Evolutionary conservation across 2,888 invertebrate species (phyloP).

Genomic region (Sericinus montela): DNA sequence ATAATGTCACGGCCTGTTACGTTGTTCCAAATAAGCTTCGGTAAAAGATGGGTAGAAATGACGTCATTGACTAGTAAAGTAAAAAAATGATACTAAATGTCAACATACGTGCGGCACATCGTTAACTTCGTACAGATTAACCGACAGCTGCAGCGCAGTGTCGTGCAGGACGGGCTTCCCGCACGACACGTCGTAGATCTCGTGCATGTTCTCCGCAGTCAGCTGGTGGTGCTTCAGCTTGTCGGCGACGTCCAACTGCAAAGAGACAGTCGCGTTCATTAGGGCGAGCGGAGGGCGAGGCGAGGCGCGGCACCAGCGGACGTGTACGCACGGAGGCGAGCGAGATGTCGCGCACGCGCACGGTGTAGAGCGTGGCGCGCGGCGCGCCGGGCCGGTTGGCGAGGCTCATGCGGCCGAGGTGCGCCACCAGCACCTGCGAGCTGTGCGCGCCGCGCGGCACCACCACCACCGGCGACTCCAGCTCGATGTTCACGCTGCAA

Average conservation of each 20-base stretch:
- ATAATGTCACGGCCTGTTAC: too few species aligned
- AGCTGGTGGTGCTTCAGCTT: constrained; percentile 42
- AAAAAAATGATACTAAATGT: too few species aligned
- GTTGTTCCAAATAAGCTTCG: too few species aligned
- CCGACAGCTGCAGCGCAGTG: constrained; percentile 87
- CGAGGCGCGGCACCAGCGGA: constrained; percentile 50
- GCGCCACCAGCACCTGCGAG: constrained; percentile 92
- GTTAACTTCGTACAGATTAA: constrained; percentile 66
- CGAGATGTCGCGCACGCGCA: constrained; percentile 92
- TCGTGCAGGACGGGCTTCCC: constrained; percentile 95
- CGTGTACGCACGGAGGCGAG: constrained; percentile 82
- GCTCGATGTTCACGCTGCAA: constrained; percentile 84
- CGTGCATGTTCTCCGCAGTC: constrained; percentile 76
- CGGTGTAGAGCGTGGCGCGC: constrained; percentile 68
- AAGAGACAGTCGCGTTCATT: too few species aligned
- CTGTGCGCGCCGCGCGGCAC: constrained; percentile 89
- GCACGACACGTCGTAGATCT: constrained; percentile 85
- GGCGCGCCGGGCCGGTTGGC: constrained; percentile 62
- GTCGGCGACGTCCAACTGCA: constrained; percentile 60
- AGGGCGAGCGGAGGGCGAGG: constrained; percentile 79
- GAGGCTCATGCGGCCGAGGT: constrained; percentile 92
- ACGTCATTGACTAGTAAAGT: too few species aligned
- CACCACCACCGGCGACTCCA: constrained; percentile 95
- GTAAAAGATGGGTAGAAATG: too few species aligned
- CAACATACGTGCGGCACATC: constrained; percentile 28